Evolutionary conservation across 2,797 vertebrate genomes (phyloP).

Genomic region (Sylvia borin): DNA sequence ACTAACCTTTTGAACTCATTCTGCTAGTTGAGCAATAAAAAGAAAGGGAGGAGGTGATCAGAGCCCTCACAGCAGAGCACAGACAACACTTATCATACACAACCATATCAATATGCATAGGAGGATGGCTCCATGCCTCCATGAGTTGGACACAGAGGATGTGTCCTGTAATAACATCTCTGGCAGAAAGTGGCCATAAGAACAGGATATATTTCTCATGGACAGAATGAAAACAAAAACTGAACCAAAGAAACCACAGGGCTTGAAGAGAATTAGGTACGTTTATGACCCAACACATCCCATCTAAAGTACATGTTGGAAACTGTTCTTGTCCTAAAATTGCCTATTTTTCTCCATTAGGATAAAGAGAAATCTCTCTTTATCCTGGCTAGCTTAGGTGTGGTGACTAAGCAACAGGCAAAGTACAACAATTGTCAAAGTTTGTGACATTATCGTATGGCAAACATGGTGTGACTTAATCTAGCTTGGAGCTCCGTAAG

Average conservation of each 20-base stretch:
- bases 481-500: neutral
- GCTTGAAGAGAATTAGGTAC: neutral
- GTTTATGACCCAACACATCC: neutral
- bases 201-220: neutral
- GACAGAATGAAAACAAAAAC: neutral
- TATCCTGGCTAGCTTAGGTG: neutral
- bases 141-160: neutral
- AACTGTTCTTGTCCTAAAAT: neutral
- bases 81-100: neutral
- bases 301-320: neutral
- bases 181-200: neutral
- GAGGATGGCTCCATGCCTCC: neutral
- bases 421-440: neutral
- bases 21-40: neutral
- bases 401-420: neutral
- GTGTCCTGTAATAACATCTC: neutral
- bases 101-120: neutral
- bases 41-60: neutral
- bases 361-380: neutral
- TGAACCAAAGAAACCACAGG: neutral
- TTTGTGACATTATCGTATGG: neutral
- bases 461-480: neutral
- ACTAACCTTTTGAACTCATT: slow-evolving; percentile 23
- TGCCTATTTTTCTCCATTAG: neutral
- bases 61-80: neutral